Percentiles rank a stretch among this genome's conserved stretches.
Evolutionary conservation across 1,140 invertebrate genomes (phyloP).

Genomic region (Bombus impatiens): DNA sequence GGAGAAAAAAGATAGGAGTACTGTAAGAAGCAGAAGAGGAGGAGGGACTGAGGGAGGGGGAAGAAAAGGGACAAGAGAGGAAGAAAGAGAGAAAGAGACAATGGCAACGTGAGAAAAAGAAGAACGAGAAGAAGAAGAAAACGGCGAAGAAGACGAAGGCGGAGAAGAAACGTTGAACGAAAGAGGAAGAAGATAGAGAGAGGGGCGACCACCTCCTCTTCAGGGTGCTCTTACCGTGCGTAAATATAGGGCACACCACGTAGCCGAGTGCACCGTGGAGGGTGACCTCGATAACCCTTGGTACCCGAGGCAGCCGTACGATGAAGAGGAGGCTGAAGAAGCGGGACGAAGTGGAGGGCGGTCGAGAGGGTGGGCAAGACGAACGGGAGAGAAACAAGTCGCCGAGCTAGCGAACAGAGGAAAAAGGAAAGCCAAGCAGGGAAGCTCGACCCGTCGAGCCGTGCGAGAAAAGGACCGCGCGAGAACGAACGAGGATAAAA

Average conservation of each 20-base stretch:
- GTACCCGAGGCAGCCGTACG: slow-evolving; percentile 64
- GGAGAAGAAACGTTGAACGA: slow-evolving; percentile 1
- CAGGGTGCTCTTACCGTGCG: slow-evolving; percentile 75
- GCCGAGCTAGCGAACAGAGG: slow-evolving; percentile 49
- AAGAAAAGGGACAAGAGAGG: neutral
- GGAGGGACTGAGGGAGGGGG: neutral
- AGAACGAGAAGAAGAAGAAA: neutral
- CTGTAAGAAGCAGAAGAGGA: slow-evolving; percentile 30
- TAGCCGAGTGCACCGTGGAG: slow-evolving; percentile 72
- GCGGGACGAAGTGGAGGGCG: slow-evolving; percentile 3
- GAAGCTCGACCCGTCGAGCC: slow-evolving; percentile 26
- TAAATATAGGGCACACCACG: slow-evolving; percentile 77
- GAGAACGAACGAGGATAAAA: slow-evolving; percentile 54
- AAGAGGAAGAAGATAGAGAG: slow-evolving; percentile 26
- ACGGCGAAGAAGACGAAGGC: neutral
- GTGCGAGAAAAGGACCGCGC: slow-evolving; percentile 41
- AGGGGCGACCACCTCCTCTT: slow-evolving; percentile 60
- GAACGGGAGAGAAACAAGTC: slow-evolving; percentile 49
- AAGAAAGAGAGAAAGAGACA: neutral
- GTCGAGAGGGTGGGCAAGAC: slow-evolving; percentile 21
- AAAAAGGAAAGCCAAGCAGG: slow-evolving; percentile 50
- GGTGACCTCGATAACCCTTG: slow-evolving; percentile 74
- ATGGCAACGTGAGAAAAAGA: neutral
- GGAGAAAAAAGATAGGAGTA: slow-evolving; percentile 52
- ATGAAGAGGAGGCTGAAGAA: slow-evolving; percentile 60